Percentiles rank a stretch among this genome's conserved stretches.
Conservation (phyloP, 1,140 invertebrate species). For the Drosophila takahashii region DNA sequence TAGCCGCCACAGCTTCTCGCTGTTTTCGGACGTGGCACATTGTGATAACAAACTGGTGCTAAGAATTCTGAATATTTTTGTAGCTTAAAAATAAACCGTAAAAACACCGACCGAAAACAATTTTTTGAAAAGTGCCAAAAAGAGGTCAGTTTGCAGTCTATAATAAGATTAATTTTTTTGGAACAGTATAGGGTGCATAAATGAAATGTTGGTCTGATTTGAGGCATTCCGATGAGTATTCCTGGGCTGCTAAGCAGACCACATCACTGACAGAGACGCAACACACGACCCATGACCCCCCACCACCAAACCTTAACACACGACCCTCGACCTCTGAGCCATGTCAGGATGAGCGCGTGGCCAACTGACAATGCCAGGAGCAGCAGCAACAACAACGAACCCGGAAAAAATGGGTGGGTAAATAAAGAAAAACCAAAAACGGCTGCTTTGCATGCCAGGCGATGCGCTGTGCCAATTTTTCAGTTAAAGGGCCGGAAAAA, state of each 20-base stretch:
- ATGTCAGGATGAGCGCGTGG: slow-evolving; percentile 69
- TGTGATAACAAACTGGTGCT: too few relatives aligned
- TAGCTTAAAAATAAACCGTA: too few relatives aligned
- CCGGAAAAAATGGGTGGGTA: slow-evolving; percentile 1
- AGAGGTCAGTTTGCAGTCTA: too few relatives aligned
- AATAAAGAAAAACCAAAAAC: slow-evolving; percentile 55
- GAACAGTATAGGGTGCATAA: not conserved
- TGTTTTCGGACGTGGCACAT: too few relatives aligned
- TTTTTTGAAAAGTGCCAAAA: too few relatives aligned
- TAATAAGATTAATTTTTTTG: too few relatives aligned
- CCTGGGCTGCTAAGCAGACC: slow-evolving; percentile 49
- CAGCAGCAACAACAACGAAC: slow-evolving; percentile 30
- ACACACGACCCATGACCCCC: not conserved
- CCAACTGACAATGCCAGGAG: slow-evolving; percentile 77
- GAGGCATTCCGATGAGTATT: slow-evolving; percentile 39
- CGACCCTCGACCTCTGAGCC: slow-evolving; percentile 47
- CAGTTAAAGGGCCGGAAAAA: slow-evolving; percentile 73
- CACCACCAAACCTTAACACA: slow-evolving; percentile 3
- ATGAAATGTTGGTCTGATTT: slow-evolving; percentile 57
- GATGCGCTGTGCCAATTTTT: slow-evolving; percentile 77
- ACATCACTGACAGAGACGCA: slow-evolving; percentile 39
- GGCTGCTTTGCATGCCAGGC: slow-evolving; percentile 78
- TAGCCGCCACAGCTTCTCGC: too few relatives aligned
- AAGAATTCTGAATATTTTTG: too few relatives aligned
- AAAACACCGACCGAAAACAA: too few relatives aligned